phyloP scores from a whole-genome alignment of 92 coral and sea anemone species.

The Phymanthus crucifer region DNA sequence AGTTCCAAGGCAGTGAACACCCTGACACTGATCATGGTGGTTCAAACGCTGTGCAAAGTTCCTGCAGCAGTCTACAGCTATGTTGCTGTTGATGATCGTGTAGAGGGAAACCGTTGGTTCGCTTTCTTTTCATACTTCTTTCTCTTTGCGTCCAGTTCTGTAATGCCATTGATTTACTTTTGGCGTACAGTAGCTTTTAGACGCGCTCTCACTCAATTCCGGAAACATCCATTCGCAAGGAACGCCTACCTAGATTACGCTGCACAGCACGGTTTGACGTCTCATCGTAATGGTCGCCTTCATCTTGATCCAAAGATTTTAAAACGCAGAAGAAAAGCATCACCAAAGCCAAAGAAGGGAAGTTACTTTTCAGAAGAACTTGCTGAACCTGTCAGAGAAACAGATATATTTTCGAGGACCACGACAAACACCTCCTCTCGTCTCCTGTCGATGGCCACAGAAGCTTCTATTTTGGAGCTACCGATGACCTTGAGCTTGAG shows the following conservation, averaged over 20 bases:
- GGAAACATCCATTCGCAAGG: slow-evolving; percentile 18
- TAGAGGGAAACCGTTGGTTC: slow-evolving; percentile 50
- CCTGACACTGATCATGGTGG: slow-evolving; percentile 17
- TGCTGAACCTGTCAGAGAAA: not conserved
- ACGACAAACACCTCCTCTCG: not conserved
- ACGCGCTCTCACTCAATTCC: slow-evolving; percentile 43
- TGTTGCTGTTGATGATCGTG: slow-evolving; percentile 26
- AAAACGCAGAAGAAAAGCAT: slow-evolving; percentile 5
- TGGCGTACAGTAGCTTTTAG: slow-evolving; percentile 43
- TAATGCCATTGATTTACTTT: slow-evolving; percentile 47
- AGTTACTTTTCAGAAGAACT: not conserved
- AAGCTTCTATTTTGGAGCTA: not conserved
- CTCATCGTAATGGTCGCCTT: slow-evolving; percentile 27
- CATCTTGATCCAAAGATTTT: not conserved
- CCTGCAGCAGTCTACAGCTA: slow-evolving; percentile 36
- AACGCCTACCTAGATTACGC: slow-evolving; percentile 33
- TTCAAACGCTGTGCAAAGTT: slow-evolving; percentile 30
- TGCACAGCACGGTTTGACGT: slow-evolving; percentile 12
- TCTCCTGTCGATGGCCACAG: not conserved
- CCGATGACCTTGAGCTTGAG: not conserved
- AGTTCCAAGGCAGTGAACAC: slow-evolving; percentile 26
- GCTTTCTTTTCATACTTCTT: slow-evolving; percentile 43
- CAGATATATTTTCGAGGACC: not conserved
- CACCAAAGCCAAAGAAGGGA: not conserved
- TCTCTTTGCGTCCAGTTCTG: slow-evolving; percentile 43